Conservation (phyloP, 2,113 vertebrate genomes). For the Sapayoa aenigma region DNA sequence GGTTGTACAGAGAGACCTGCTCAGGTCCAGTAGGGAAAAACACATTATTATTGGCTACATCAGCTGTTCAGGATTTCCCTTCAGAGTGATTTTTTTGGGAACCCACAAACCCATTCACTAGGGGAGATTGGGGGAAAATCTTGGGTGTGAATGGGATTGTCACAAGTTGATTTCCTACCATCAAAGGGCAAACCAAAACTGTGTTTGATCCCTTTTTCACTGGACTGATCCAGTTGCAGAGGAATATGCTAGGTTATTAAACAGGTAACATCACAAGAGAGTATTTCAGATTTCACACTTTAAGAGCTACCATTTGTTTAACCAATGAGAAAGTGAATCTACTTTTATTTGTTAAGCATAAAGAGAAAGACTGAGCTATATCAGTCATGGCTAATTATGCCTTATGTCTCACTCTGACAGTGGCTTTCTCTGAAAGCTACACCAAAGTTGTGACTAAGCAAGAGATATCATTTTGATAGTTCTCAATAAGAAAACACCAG, state of each 20-base stretch:
- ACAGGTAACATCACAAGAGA: background rate
- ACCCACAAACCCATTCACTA: background rate
- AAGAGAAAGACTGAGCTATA: slow-evolving; percentile 29
- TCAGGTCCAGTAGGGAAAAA: background rate
- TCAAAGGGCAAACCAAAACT: background rate
- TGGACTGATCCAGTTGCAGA: background rate
- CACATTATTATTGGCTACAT: background rate
- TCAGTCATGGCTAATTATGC: slow-evolving; percentile 36
- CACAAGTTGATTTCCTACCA: background rate
- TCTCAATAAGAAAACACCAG: slow-evolving; percentile 60
- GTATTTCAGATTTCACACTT: background rate
- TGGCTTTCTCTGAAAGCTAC: slow-evolving; percentile 58
- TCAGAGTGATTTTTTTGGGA: background rate
- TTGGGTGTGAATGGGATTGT: background rate
- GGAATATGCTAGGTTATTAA: background rate
- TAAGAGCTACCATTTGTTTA: slow-evolving; percentile 37
- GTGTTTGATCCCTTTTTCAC: background rate
- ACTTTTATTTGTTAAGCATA: slow-evolving; percentile 6
- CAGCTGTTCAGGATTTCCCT: background rate
- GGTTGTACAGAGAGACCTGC: background rate
- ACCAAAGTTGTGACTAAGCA: slow-evolving; percentile 54
- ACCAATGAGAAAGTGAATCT: background rate
- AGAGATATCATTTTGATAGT: slow-evolving; percentile 57
- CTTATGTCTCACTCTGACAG: background rate
- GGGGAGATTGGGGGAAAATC: background rate